Conservation (phyloP, 1,140 invertebrate species). For the Ruditapes philippinarum region DNA sequence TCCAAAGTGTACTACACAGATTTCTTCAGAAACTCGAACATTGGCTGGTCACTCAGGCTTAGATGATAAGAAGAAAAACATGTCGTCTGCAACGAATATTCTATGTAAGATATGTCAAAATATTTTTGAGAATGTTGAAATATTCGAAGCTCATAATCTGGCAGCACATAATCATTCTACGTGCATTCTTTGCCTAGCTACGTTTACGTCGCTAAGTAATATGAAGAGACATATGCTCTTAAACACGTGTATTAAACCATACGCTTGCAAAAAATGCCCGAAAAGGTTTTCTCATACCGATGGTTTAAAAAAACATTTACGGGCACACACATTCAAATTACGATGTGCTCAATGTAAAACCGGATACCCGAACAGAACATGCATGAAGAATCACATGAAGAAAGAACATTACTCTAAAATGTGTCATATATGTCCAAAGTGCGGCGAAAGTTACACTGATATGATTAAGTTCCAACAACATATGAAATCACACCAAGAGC, state of each 20-base stretch:
- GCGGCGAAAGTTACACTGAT: conserved; percentile 75
- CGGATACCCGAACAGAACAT: conserved; percentile 80
- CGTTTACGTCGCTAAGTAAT: too few relatives aligned
- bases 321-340: too few relatives aligned
- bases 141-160: conserved; percentile 78
- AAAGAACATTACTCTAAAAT: conserved; percentile 78
- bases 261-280: too few relatives aligned
- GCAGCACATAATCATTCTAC: conserved; percentile 75
- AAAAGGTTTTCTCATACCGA: too few relatives aligned
- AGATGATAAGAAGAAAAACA: neutral
- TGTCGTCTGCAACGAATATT: conserved; percentile 65
- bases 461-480: conserved; percentile 77
- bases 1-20: neutral
- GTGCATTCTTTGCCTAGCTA: conserved; percentile 79
- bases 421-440: conserved; percentile 78
- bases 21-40: conserved; percentile 29
- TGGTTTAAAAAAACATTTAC: too few relatives aligned
- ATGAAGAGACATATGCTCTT: too few relatives aligned
- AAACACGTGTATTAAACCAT: too few relatives aligned
- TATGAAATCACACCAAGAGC: too few relatives aligned
- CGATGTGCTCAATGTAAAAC: too few relatives aligned
- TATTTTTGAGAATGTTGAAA: conserved; percentile 69
- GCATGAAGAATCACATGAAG: conserved; percentile 77
- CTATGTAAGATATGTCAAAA: too few relatives aligned
- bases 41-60: neutral